Conservation (phyloP, 2,113 vertebrate species). For the Origma solitaria region DNA sequence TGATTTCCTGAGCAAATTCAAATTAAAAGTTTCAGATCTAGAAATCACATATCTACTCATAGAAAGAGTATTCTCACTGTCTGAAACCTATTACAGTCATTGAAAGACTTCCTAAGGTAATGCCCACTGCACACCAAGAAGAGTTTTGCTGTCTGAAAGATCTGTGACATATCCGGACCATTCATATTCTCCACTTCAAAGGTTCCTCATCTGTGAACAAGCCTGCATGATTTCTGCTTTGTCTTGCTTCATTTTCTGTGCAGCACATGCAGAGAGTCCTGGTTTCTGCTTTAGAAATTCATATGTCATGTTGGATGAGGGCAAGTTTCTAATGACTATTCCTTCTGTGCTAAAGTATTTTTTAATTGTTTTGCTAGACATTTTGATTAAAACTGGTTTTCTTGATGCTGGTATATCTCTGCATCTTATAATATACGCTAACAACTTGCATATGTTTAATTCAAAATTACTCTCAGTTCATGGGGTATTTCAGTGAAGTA, state of each 20-base stretch:
- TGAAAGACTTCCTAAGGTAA: not conserved
- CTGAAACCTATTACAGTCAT: not conserved
- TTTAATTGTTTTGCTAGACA: not conserved
- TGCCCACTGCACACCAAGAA: not conserved
- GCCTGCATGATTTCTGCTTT: not conserved
- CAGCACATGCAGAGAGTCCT: not conserved
- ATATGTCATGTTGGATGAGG: not conserved
- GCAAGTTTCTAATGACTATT: not conserved
- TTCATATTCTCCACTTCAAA: not conserved
- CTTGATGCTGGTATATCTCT: not conserved
- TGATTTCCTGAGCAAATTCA: not conserved
- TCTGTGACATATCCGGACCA: not conserved
- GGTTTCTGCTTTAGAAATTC: not conserved
- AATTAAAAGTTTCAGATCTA: not conserved
- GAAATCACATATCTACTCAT: not conserved
- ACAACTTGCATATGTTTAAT: not conserved
- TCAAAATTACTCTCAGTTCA: not conserved
- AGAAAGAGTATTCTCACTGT: not conserved
- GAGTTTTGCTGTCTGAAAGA: not conserved
- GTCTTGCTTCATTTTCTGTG: not conserved
- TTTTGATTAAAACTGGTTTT: not conserved
- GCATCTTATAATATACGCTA: not conserved
- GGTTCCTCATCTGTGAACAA: not conserved
- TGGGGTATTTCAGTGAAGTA: not conserved
- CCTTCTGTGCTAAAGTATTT: not conserved